A percentile compares a stretch with the other conserved stretches of the same genome.
These are phyloP conservation scores for Oenanthe melanoleuca DNA, from an alignment of 2,113 vertebrate species.

Conservation along the genomic window DNA sequence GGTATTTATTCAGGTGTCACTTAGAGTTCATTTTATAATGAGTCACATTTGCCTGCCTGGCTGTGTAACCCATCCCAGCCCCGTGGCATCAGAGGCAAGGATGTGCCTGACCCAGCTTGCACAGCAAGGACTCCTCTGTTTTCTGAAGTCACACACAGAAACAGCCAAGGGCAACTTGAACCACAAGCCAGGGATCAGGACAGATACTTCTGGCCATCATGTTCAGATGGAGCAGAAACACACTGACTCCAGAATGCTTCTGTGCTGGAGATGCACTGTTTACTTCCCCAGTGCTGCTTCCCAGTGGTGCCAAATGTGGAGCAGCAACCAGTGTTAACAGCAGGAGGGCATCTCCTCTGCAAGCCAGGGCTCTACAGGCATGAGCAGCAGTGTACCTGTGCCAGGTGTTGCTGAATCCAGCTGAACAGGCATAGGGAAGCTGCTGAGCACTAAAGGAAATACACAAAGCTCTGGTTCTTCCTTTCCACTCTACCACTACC, in stretches of 20 bases:
- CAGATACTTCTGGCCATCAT: rapidly evolving
- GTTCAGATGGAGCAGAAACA: neutral
- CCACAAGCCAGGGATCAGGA: neutral
- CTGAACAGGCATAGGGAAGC: neutral
- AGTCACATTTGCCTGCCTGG: neutral
- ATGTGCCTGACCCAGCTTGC: neutral
- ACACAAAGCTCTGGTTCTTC: neutral
- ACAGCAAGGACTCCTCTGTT: neutral
- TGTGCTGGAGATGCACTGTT: neutral
- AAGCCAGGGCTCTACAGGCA: neutral
- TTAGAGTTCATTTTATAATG: neutral
- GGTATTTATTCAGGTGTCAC: neutral
- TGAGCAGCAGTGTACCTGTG: neutral
- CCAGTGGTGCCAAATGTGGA: rapidly evolving
- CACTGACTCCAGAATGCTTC: neutral
- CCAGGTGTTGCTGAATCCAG: neutral
- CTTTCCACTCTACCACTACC: neutral
- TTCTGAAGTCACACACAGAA: neutral
- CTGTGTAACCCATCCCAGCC: neutral
- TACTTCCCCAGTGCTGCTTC: neutral
- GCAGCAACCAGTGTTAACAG: neutral
- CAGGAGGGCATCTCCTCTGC: neutral
- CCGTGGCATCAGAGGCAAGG: rapidly evolving
- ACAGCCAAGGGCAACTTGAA: neutral
- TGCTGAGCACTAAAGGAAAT: neutral